Evolutionary conservation across 2,888 invertebrate species (phyloP).

Genomic region (Acronicta psi): DNA sequence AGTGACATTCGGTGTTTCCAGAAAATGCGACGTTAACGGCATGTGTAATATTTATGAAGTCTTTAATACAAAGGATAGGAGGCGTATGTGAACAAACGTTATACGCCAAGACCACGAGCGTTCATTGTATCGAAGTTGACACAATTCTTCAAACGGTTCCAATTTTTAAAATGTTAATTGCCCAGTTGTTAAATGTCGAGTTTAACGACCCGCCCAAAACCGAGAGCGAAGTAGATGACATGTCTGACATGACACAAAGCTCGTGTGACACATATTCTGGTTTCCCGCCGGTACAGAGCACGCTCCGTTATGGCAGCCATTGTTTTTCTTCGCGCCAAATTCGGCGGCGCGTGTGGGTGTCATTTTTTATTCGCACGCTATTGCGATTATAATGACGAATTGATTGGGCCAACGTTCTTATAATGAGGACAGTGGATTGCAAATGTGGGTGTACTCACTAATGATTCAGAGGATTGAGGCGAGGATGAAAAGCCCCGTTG

Average conservation of each 20-base stretch:
- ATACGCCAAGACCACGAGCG: slow-evolving; percentile 24
- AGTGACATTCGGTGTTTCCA: slow-evolving; percentile 26
- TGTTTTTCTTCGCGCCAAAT: slow-evolving; percentile 80
- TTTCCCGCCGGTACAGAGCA: slow-evolving; percentile 50
- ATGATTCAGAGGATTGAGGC: slow-evolving; percentile 76
- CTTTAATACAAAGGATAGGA: slow-evolving; percentile 26
- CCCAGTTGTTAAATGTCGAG: slow-evolving; percentile 49
- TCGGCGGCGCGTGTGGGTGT: slow-evolving; percentile 76
- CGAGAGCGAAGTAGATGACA: slow-evolving; percentile 66
- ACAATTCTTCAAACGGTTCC: slow-evolving; percentile 50
- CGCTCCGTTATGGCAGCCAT: slow-evolving; percentile 79
- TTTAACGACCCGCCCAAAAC: slow-evolving; percentile 63
- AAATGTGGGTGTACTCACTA: slow-evolving; percentile 80
- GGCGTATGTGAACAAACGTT: slow-evolving; percentile 17
- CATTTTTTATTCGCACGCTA: slow-evolving; percentile 79
- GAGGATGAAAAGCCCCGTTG: slow-evolving; percentile 76
- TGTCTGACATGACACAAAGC: slow-evolving; percentile 63
- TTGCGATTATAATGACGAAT: slow-evolving; percentile 84
- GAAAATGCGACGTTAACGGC: slow-evolving; percentile 15
- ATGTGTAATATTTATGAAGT: slow-evolving; percentile 8
- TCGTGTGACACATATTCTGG: slow-evolving; percentile 64
- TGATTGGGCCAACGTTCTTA: slow-evolving; percentile 79
- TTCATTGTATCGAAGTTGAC: slow-evolving; percentile 43
- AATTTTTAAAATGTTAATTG: slow-evolving; percentile 52
- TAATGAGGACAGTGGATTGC: slow-evolving; percentile 77